These are phyloP conservation scores for Myotis yumanensis DNA, from an alignment of 2,113 vertebrate species.

Conservation along the genomic window DNA sequence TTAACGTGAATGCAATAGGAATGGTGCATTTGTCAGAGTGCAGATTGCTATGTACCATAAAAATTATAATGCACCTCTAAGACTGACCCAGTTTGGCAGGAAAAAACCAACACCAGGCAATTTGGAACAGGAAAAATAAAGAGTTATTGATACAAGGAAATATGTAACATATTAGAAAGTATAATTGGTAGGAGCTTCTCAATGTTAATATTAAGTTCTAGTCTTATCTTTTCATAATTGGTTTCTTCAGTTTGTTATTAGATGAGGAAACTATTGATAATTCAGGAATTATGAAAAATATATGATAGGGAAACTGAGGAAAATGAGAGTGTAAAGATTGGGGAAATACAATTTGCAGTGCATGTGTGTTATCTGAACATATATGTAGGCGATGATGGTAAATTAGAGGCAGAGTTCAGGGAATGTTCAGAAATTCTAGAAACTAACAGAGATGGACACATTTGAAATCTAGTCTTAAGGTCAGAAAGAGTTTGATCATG, in stretches of 20 bases:
- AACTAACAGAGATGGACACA: background rate
- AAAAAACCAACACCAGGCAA: background rate
- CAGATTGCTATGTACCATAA: background rate
- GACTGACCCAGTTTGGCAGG: background rate
- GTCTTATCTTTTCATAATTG: background rate
- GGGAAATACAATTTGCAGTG: background rate
- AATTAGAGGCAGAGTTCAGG: background rate
- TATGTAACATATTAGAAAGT: background rate
- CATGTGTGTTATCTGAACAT: background rate
- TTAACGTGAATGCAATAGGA: background rate
- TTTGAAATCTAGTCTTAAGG: constrained; percentile 26
- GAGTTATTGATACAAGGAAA: background rate
- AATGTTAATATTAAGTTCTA: background rate
- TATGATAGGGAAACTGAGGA: background rate
- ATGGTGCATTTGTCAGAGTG: background rate
- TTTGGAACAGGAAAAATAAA: background rate
- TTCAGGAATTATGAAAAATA: background rate
- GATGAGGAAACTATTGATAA: background rate
- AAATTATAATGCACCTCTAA: background rate
- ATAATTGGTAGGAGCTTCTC: background rate
- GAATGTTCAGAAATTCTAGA: background rate
- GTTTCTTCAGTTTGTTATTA: background rate
- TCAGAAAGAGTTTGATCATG: constrained; percentile 30
- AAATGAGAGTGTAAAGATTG: background rate
- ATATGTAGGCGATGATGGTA: background rate